A percentile compares a stretch with the other conserved stretches of the same genome.
These are phyloP conservation scores for Podocnemis expansa DNA, from an alignment of 2,113 vertebrate species.

Conservation along the genomic window DNA sequence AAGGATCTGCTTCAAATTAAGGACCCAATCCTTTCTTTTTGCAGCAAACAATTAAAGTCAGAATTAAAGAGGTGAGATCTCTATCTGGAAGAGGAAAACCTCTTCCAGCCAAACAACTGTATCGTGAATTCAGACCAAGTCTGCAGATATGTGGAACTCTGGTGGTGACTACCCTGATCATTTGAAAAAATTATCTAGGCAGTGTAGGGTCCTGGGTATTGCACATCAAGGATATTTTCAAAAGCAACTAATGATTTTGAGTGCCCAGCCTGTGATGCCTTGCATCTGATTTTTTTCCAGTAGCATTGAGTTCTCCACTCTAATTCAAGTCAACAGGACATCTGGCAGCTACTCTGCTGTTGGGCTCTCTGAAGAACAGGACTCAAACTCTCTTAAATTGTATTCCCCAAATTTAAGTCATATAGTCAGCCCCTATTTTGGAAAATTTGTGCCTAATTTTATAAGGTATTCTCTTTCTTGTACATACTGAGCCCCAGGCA, in stretches of 20 bases:
- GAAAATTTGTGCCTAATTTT: background rate
- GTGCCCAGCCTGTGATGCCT: background rate
- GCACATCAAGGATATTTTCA: background rate
- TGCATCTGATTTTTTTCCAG: background rate
- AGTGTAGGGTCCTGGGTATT: background rate
- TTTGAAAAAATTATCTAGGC: background rate
- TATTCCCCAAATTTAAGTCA: background rate
- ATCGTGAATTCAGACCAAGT: background rate
- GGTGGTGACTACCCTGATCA: background rate
- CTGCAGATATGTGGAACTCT: background rate
- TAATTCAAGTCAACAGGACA: background rate
- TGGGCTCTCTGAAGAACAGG: background rate
- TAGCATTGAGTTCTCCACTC: background rate
- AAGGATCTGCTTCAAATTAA: conserved; percentile 48
- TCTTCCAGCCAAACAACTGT: background rate
- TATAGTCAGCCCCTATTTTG: background rate
- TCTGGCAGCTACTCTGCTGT: background rate
- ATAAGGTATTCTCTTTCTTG: background rate
- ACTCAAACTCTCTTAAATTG: conserved; percentile 8
- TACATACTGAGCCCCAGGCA: background rate
- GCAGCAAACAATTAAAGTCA: conserved; percentile 42
- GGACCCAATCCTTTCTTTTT: conserved; percentile 12
- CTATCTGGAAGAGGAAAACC: conserved; percentile 11
- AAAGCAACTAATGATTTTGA: background rate
- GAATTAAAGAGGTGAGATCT: conserved; percentile 35